These are phyloP conservation scores for Ceramica pisi DNA, from an alignment of 2,888 invertebrate species.

Conservation along the genomic window DNA sequence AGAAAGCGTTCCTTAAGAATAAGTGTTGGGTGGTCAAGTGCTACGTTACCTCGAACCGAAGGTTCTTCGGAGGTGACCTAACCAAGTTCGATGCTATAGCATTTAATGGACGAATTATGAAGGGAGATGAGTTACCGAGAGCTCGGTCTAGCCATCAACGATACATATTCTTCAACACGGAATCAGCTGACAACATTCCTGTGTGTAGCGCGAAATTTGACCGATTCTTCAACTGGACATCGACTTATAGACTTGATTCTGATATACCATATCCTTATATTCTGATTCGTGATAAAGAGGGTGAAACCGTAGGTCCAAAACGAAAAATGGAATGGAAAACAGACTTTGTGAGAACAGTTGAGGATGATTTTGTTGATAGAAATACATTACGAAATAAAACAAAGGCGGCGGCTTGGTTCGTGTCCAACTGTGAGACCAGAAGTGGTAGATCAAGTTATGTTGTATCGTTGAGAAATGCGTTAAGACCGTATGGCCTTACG, in stretches of 20 bases:
- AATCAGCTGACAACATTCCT: slow-evolving; percentile 84
- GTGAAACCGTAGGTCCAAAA: slow-evolving; percentile 80
- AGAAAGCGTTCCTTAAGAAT: slow-evolving; percentile 78
- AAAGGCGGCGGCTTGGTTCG: slow-evolving; percentile 87
- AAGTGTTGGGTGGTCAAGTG: slow-evolving; percentile 82
- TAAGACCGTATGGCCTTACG: slow-evolving; percentile 70
- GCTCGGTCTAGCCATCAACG: slow-evolving; percentile 78
- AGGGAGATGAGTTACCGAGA: slow-evolving; percentile 69
- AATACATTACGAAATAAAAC: slow-evolving; percentile 76
- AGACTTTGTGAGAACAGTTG: slow-evolving; percentile 67
- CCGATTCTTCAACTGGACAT: slow-evolving; percentile 86
- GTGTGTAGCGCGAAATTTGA: slow-evolving; percentile 77
- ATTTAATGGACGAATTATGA: slow-evolving; percentile 81
- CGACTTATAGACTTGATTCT: slow-evolving; percentile 84
- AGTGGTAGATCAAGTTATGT: slow-evolving; percentile 76
- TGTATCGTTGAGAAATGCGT: slow-evolving; percentile 70
- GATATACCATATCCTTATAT: slow-evolving; percentile 83
- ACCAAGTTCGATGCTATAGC: slow-evolving; percentile 81
- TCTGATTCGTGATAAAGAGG: slow-evolving; percentile 73
- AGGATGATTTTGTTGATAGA: slow-evolving; percentile 68
- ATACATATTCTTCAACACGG: slow-evolving; percentile 84
- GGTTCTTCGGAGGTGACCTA: slow-evolving; percentile 68
- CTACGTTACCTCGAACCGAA: slow-evolving; percentile 77
- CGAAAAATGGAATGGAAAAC: slow-evolving; percentile 52
- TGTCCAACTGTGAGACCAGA: slow-evolving; percentile 80